Conservation (phyloP, 2,888 invertebrate genomes). For the Chymomyza procnemis region DNA sequence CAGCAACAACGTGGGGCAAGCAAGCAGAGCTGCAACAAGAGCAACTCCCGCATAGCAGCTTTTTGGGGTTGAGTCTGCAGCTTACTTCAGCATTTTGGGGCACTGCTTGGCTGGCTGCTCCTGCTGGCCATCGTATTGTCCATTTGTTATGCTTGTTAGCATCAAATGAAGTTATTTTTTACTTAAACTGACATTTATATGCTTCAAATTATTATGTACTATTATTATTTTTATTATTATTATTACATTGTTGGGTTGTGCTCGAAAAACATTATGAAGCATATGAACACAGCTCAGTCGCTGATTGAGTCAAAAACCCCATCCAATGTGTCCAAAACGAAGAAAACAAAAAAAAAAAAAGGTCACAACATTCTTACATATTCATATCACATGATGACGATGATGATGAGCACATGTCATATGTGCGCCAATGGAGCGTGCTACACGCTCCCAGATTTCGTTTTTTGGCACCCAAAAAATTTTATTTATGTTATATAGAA, state of each 20-base stretch:
- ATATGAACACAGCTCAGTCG: neutral
- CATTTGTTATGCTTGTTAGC: constrained; percentile 46
- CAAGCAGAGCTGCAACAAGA: neutral
- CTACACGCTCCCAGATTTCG: neutral
- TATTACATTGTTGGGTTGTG: constrained; percentile 1
- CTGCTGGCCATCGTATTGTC: neutral
- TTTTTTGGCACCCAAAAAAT: neutral
- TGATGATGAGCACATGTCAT: too few species aligned
- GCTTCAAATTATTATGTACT: constrained; percentile 46
- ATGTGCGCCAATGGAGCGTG: neutral
- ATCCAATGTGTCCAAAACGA: neutral
- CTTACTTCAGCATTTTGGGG: too few species aligned
- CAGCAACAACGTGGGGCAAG: constrained; percentile 6
- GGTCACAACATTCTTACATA: constrained; percentile 1
- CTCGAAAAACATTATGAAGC: neutral
- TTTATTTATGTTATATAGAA: too few species aligned
- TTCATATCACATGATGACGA: neutral
- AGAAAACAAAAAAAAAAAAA: neutral
- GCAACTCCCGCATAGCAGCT: neutral
- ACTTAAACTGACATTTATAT: constrained; percentile 65
- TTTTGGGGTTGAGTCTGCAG: too few species aligned
- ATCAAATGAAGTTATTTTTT: constrained; percentile 72
- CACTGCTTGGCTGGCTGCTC: constrained; percentile 10
- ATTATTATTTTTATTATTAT: constrained; percentile 36
- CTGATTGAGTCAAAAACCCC: neutral